Conservation (phyloP, 2,113 vertebrate species). For the Anoura caudifer region DNA sequence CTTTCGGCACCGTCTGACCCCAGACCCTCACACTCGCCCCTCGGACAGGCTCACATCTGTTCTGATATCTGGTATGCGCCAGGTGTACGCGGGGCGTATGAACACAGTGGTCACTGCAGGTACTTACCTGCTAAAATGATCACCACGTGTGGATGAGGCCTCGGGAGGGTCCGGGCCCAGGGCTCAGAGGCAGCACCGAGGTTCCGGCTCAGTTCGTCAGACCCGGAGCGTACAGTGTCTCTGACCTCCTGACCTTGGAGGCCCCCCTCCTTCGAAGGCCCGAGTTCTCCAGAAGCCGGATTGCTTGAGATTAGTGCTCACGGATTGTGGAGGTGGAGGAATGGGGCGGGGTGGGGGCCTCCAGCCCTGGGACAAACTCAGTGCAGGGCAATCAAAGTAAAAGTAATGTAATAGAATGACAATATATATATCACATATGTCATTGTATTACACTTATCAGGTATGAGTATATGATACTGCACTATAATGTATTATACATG, state of each 20-base stretch:
- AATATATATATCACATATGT: background rate
- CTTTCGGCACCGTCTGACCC: background rate
- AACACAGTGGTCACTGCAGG: accelerated
- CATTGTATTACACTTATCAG: background rate
- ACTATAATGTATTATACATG: background rate
- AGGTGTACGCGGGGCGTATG: accelerated
- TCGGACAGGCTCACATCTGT: background rate
- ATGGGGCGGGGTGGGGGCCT: accelerated
- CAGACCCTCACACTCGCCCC: background rate
- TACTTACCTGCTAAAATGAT: background rate
- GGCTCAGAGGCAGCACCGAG: background rate
- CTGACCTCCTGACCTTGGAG: accelerated
- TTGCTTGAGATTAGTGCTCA: background rate
- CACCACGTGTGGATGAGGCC: no score
- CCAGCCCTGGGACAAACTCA: background rate
- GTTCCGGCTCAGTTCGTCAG: accelerated
- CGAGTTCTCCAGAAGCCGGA: accelerated
- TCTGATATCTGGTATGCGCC: background rate
- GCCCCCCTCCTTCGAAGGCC: accelerated
- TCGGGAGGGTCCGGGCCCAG: no score
- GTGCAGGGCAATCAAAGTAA: no score
- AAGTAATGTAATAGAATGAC: no score
- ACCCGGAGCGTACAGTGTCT: accelerated
- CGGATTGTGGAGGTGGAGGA: no score
- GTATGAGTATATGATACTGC: background rate